Conservation (phyloP, 1,140 invertebrate genomes). For the Galleria mellonella region DNA sequence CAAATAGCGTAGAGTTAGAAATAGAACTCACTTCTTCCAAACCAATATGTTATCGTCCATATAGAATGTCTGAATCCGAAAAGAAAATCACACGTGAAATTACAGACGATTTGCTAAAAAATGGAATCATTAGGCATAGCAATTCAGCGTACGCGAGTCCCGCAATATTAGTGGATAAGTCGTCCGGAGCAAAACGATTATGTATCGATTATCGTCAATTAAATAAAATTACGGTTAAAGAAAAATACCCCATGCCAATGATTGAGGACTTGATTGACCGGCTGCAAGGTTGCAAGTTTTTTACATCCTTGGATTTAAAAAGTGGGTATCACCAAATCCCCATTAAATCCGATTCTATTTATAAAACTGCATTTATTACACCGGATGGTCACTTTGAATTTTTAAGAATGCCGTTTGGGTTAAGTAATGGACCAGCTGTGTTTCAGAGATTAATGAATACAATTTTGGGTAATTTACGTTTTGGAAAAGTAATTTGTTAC, state of each 20-base stretch:
- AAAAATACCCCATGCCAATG: slow-evolving; percentile 2
- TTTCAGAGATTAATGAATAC: slow-evolving; percentile 19
- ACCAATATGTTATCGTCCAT: slow-evolving; percentile 13
- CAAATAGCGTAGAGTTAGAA: slow-evolving; percentile 11
- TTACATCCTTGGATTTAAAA: too few species aligned
- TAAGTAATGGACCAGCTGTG: slow-evolving; percentile 12
- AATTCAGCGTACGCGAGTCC: slow-evolving; percentile 1
- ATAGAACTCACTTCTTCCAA: slow-evolving; percentile 17
- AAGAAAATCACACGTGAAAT: slow-evolving; percentile 6
- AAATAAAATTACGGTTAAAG: slow-evolving; percentile 2
- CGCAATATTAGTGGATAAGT: not conserved
- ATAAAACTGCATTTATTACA: slow-evolving; percentile 30
- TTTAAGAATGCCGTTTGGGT: slow-evolving; percentile 20
- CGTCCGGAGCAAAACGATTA: not conserved
- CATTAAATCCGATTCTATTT: slow-evolving; percentile 15
- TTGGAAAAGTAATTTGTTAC: slow-evolving; percentile 14
- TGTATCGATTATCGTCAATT: slow-evolving; percentile 1
- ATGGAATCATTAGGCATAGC: not conserved
- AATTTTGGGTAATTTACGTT: slow-evolving; percentile 12
- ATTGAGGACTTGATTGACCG: slow-evolving; percentile 2
- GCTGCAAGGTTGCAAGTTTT: not conserved
- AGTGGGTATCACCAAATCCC: slow-evolving; percentile 6
- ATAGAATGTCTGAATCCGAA: slow-evolving; percentile 11
- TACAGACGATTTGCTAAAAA: slow-evolving; percentile 4
- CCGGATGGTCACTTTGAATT: too few species aligned